phyloP scores from a whole-genome alignment of 2,113 vertebrate species.

The Ginglymostoma cirratum region DNA sequence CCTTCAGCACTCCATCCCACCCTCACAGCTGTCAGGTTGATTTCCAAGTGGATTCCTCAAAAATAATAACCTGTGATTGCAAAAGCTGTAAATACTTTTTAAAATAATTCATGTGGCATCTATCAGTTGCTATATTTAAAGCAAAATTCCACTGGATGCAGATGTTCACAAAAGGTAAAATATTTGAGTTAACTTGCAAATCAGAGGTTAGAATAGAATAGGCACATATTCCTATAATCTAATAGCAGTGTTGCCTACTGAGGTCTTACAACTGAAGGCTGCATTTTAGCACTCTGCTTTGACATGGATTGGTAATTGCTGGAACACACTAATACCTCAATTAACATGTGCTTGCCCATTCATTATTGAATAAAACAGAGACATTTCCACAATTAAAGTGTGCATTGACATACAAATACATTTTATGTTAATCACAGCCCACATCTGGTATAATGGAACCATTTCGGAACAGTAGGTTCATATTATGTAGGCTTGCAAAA shows the following conservation, averaged over 20 bases:
- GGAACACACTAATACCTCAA: not conserved
- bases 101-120: not conserved
- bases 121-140: not conserved
- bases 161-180: not conserved
- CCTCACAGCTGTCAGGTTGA: not conserved
- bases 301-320: not conserved
- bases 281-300: not conserved
- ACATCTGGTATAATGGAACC: not conserved
- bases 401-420: not conserved
- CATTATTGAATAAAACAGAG: not conserved
- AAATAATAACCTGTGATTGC: not conserved
- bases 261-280: not conserved
- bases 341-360: not conserved
- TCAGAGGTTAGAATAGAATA: not conserved
- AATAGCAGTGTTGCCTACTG: not conserved
- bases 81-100: not conserved
- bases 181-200: not conserved
- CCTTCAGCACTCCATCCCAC: not conserved
- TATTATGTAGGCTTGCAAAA: not conserved
- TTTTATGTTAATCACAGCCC: not conserved
- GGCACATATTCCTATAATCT: not conserved
- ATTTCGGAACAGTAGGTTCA: not conserved
- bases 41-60: not conserved
- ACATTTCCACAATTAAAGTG: not conserved
- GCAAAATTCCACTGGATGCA: not conserved